These are phyloP conservation scores for Rhorus exstirpatorius DNA, from an alignment of 2,888 invertebrate genomes.

Conservation along the genomic window DNA sequence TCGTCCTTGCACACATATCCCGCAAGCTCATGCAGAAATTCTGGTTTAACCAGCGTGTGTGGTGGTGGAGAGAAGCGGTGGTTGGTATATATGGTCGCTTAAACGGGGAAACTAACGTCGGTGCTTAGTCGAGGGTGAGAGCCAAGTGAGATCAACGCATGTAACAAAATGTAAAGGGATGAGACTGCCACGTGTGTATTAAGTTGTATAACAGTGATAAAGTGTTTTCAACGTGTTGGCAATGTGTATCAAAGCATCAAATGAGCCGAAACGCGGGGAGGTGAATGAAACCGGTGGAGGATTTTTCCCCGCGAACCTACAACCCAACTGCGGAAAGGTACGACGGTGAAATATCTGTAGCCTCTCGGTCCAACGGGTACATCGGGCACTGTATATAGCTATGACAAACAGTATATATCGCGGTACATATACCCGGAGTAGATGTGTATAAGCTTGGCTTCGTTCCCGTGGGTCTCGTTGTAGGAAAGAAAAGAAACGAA, in stretches of 20 bases:
- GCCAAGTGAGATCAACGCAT: slow-evolving; percentile 6
- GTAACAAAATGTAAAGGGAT: slow-evolving; percentile 2
- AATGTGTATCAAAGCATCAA: too few relatives aligned
- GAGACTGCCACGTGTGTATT: neutral
- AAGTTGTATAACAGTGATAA: too few relatives aligned
- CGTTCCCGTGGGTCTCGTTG: slow-evolving; percentile 45
- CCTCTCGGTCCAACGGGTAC: too few relatives aligned
- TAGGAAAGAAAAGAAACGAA: slow-evolving; percentile 20
- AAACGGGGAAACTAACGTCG: slow-evolving; percentile 60
- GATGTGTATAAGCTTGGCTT: slow-evolving; percentile 28
- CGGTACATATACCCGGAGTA: too few relatives aligned
- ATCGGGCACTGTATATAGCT: too few relatives aligned
- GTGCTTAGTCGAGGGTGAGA: slow-evolving; percentile 26
- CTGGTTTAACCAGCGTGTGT: slow-evolving; percentile 6
- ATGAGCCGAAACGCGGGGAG: too few relatives aligned
- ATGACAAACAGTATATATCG: too few relatives aligned
- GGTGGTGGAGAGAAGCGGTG: slow-evolving; percentile 4
- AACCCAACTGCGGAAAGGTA: too few relatives aligned
- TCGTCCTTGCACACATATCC: neutral
- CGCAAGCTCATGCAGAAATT: neutral
- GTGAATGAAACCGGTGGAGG: too few relatives aligned
- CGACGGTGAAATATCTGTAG: too few relatives aligned
- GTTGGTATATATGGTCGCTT: slow-evolving; percentile 52
- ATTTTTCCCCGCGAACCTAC: too few relatives aligned
- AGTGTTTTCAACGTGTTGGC: too few relatives aligned